Conservation (phyloP, 2,113 vertebrate genomes). For the Macrotus californicus region DNA sequence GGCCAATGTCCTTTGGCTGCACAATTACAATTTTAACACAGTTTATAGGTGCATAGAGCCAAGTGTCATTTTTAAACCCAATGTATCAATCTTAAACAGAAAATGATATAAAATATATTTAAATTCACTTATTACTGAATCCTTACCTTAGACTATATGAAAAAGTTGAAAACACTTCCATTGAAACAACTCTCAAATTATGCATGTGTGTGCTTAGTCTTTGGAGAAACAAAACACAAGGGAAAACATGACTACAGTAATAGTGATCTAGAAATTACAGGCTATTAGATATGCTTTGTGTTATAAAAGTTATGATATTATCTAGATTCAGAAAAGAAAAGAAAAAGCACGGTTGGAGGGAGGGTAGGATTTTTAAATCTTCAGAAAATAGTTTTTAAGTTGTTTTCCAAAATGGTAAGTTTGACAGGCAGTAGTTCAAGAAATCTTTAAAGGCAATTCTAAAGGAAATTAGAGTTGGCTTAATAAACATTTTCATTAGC, state of each 20-base stretch:
- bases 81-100: background rate
- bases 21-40: background rate
- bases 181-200: background rate
- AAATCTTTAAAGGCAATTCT: slow-evolving; percentile 25
- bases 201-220: background rate
- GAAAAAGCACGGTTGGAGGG: background rate
- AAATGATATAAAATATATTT: slow-evolving; percentile 30
- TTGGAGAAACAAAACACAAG: background rate
- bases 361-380: background rate
- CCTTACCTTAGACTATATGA: background rate
- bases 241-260: background rate
- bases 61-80: background rate
- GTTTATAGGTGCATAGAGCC: background rate
- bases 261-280: background rate
- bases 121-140: slow-evolving; percentile 32
- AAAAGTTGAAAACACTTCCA: background rate
- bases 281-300: background rate
- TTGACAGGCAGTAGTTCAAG: background rate
- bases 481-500: slow-evolving; percentile 52
- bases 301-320: background rate
- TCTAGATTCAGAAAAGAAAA: background rate
- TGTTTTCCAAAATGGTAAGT: background rate
- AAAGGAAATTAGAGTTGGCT: slow-evolving; percentile 20
- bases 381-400: background rate
- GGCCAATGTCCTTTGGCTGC: background rate